Conservation (phyloP, 2,888 invertebrate species). For the Idaea straminata region DNA sequence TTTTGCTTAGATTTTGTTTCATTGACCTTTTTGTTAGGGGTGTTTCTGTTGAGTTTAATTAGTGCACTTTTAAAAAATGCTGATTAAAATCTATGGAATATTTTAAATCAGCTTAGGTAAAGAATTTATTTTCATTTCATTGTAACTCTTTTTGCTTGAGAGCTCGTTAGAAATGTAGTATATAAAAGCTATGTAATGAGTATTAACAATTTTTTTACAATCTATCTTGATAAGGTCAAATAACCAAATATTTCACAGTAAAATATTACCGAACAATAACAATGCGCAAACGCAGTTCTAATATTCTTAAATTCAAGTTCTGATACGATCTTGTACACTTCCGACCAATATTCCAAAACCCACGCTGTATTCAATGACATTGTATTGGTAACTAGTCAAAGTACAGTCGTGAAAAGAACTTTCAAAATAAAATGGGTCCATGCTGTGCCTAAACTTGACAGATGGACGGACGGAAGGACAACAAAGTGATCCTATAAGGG, state of each 20-base stretch:
- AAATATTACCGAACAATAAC: background rate
- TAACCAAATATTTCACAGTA: background rate
- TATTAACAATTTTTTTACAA: background rate
- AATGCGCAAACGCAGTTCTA: background rate
- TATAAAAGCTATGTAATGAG: too few species aligned
- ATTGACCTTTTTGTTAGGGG: constrained; percentile 1
- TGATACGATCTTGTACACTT: background rate
- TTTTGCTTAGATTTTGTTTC: background rate
- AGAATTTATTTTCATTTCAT: too few species aligned
- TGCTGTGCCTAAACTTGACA: too few species aligned
- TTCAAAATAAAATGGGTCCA: too few species aligned
- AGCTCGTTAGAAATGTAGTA: too few species aligned
- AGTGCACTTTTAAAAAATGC: too few species aligned
- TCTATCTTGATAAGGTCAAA: background rate
- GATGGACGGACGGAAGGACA: too few species aligned
- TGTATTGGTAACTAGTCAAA: background rate
- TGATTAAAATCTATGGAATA: too few species aligned
- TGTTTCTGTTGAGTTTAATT: background rate
- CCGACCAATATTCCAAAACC: background rate
- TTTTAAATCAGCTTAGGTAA: too few species aligned
- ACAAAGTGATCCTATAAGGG: too few species aligned
- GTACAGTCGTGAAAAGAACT: background rate
- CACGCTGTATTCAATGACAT: background rate
- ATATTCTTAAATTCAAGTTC: background rate
- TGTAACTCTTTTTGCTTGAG: too few species aligned